Evolutionary conservation across 2,797 vertebrate genomes (phyloP), one percentile per base, ranked within the genome.

Genomic region (Hipposideros larvatus): DNA sequence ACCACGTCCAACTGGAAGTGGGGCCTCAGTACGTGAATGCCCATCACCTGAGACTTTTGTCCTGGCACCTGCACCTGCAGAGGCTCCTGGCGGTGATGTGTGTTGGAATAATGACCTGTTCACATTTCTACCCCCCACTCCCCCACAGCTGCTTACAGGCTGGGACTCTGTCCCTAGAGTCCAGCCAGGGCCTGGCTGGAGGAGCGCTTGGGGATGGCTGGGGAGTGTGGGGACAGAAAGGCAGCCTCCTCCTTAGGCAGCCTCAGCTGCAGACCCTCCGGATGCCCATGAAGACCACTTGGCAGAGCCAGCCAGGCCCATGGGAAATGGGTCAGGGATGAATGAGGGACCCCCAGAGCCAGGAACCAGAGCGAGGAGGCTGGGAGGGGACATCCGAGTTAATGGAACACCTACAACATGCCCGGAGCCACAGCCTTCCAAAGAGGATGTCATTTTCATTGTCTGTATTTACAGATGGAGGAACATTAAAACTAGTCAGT

Each of bases 221-320:
- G 24, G 48, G 22, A 21, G 53, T 22, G 8, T 3, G 26, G 43
- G 41, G 66, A 14, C 48, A 34, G 74, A 65, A 73, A 26, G 31
- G 43, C 48, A 43, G 84, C 34, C 46, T 2, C 59, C 5, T 0
- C 24, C 82, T 31, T 53, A 7, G 3, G 21, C n/a, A 9, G 22
- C 59, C 37, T 71, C 37, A 15, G 43, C 37, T 1, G 18, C 31
- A 55, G 48, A 71, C 59, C 34, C 46, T 37, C 51, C 46, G 53
- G 41, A 18, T 16, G 70, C 28, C 31, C n/a, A 16, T 5, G 1
- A 21, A 53, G 31, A 26, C 65, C 21, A 22, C 0, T 1, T 7
- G 2, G 28, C 57, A 53, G 41, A 57, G 73, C 66, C 75, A 74
- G 51, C 63, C 7, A 28, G 43, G 3, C 53, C 31, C 5, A 1